Base-by-base conservation (phyloP, 2,113 vertebrate genomes). In the Candoia aspera region DNA sequence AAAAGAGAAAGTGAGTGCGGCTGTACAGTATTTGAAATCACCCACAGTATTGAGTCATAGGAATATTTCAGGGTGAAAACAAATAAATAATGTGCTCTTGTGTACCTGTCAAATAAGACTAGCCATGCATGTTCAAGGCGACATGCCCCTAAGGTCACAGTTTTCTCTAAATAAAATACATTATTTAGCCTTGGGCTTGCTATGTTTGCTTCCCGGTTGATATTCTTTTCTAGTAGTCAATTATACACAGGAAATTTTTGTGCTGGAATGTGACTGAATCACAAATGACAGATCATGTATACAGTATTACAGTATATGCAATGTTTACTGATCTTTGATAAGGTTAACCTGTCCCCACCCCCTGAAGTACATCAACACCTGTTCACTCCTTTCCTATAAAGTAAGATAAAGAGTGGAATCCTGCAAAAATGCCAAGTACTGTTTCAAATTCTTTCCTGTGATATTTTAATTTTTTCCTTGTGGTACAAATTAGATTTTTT, bases 311-410 rank as follows among this genome's bases (percentile, higher is more conserved):
- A 4, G 21, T 9, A 37, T 86, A 26, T 1, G 8, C 87, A 23
- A 87, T 92, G 53, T 93, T 96, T 95, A 86, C 83, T 95, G 92
- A 91, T 89, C 58, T 84, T n/a, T 90, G 54, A 79, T 92, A 90
- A 91, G 26, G 4, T 19, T 92, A 42, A 29, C 54, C 17, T 60
- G 58, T 84, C 13, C 73, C 33, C 83, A 79, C 37, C 89, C 57
- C 8, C 57, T 42, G 29, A 59, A 59, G 5, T 46, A 46, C 55
- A 49, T 62, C 42, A n/a, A 6, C 5, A 60, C 8, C n/a, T 57
- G 49, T 42, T 83, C 26, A 59, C 21, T 1, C 26, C 57, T 53
- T 60, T n/a, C 42, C 12, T 90, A 59, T 57, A 64, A 55, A 54
- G n/a, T 12, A 79, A 79, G 49, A 87, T 87, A 17, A 62, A 49